Percentiles rank a stretch among this genome's conserved stretches.
phyloP scores from a whole-genome alignment of 2,797 vertebrate genomes.

The Anguilla anguilla region DNA sequence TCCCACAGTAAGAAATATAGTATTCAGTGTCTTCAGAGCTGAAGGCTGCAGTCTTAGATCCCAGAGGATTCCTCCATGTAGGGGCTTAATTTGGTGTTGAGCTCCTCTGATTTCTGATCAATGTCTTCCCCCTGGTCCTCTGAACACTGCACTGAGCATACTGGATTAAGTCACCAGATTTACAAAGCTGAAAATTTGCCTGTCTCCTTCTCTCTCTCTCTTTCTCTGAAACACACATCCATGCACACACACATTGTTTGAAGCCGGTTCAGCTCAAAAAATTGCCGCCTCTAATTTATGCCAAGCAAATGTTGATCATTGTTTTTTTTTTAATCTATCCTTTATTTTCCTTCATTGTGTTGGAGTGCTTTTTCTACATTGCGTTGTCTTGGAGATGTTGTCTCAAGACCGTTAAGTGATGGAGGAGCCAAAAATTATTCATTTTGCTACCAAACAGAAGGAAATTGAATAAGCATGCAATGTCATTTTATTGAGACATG shows the following conservation, averaged over 20 bases:
- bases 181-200: slow-evolving; percentile 11
- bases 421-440: slow-evolving; percentile 10
- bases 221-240: not conserved
- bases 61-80: slow-evolving; percentile 11
- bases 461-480: slow-evolving; percentile 14
- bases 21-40: slow-evolving; percentile 26
- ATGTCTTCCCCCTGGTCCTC: slow-evolving; percentile 10
- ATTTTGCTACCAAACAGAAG: slow-evolving; percentile 12
- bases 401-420: not conserved
- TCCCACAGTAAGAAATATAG: slow-evolving; percentile 1
- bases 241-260: not conserved
- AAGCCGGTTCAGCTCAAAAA: not conserved
- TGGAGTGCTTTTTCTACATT: not conserved
- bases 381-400: not conserved
- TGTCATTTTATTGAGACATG: slow-evolving; percentile 17
- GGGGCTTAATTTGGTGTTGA: slow-evolving; percentile 18
- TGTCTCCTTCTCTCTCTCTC: not conserved
- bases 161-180: slow-evolving; percentile 22
- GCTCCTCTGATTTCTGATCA: slow-evolving; percentile 29
- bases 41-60: slow-evolving; percentile 16
- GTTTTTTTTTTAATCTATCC: too few relatives aligned
- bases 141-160: slow-evolving; percentile 26
- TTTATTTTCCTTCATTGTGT: not conserved
- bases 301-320: not conserved
- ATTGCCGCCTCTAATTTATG: not conserved